These are phyloP conservation scores for Geotrypetes seraphini DNA, from an alignment of 2,797 vertebrate genomes.

Conservation along the genomic window DNA sequence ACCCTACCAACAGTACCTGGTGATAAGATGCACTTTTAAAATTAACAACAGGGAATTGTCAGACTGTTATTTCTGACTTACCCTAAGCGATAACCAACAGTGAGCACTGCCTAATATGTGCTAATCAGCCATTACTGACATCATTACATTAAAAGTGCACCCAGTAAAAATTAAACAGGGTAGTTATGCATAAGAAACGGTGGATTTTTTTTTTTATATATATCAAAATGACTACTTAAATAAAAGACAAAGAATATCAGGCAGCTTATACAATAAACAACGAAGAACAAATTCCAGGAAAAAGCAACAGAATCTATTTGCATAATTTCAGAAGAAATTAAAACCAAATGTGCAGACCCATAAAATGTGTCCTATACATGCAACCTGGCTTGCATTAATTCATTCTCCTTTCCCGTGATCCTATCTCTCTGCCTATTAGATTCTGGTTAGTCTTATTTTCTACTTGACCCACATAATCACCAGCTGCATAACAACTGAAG, in stretches of 20 bases:
- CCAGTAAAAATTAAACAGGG: slow-evolving; percentile 53
- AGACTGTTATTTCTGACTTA: slow-evolving; percentile 48
- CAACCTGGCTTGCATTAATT: not conserved
- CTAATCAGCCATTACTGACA: slow-evolving; percentile 48
- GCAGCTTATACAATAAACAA: slow-evolving; percentile 1
- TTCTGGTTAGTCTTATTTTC: not conserved
- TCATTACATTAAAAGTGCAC: slow-evolving; percentile 57
- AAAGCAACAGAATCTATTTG: slow-evolving; percentile 29
- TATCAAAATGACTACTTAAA: too few species aligned
- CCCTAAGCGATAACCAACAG: slow-evolving; percentile 58
- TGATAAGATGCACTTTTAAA: slow-evolving; percentile 38
- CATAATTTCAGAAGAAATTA: slow-evolving; percentile 29
- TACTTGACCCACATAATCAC: not conserved
- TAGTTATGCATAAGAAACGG: slow-evolving; percentile 30
- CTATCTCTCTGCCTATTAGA: not conserved
- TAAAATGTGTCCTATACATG: not conserved
- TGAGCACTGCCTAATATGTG: slow-evolving; percentile 48
- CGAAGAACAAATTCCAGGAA: slow-evolving; percentile 9
- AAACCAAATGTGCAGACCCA: slow-evolving; percentile 9
- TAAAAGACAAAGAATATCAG: too few species aligned
- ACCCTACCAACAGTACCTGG: slow-evolving; percentile 30
- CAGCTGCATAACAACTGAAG: not conserved
- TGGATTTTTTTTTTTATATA: slow-evolving; percentile 13
- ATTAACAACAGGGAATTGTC: slow-evolving; percentile 47
- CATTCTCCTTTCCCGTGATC: not conserved